These are phyloP conservation scores for Choloepus hoffmanni DNA, from an alignment of 2,113 vertebrate species.

Conservation along the genomic window DNA sequence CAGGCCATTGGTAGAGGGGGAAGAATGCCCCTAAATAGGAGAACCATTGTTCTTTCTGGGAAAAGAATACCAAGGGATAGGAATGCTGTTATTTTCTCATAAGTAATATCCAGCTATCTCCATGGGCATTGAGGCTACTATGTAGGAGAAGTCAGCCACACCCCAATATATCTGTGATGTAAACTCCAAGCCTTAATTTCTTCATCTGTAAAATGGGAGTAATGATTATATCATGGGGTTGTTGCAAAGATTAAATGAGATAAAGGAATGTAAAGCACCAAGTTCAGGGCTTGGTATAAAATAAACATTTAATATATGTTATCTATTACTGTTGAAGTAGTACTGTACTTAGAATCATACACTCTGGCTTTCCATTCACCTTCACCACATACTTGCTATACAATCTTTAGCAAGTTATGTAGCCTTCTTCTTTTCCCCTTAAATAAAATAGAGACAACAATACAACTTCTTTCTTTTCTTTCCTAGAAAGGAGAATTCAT, in stretches of 20 bases:
- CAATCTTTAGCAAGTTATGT: constrained; percentile 47
- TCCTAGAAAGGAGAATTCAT: constrained; percentile 69
- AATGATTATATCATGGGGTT: constrained; percentile 32
- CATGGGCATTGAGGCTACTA: not conserved
- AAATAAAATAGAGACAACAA: constrained; percentile 31
- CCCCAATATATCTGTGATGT: not conserved
- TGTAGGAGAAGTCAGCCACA: not conserved
- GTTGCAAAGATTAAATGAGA: constrained; percentile 50
- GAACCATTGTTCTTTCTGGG: constrained; percentile 57
- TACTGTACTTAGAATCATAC: constrained; percentile 8
- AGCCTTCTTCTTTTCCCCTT: constrained; percentile 13
- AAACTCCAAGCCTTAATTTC: constrained; percentile 43
- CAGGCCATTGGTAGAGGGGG: constrained; percentile 49
- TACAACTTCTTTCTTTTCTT: constrained; percentile 53
- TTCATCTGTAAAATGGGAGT: constrained; percentile 55
- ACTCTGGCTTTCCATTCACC: not conserved
- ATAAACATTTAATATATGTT: not conserved
- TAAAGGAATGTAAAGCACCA: constrained; percentile 53
- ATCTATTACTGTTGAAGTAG: not conserved
- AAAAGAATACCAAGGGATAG: constrained; percentile 35
- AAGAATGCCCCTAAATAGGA: constrained; percentile 20
- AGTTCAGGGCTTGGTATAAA: constrained; percentile 25
- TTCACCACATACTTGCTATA: not conserved
- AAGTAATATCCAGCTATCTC: constrained; percentile 41
- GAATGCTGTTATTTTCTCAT: constrained; percentile 51